Conservation (phyloP, 2,797 vertebrate genomes). For the Nothura maculosa region DNA sequence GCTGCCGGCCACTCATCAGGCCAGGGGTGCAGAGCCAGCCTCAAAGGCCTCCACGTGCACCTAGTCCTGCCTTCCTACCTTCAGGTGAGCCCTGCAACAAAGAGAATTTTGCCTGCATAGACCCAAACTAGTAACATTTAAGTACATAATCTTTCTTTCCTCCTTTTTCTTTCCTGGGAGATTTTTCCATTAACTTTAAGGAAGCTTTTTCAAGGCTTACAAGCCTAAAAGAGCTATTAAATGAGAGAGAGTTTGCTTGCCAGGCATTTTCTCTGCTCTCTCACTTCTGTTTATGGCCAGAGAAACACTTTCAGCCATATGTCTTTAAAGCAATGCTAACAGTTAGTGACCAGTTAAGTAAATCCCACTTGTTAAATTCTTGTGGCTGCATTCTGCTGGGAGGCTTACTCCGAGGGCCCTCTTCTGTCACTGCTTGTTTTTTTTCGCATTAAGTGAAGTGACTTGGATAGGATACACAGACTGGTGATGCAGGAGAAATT, state of each 20-base stretch:
- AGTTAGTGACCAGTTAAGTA: slow-evolving; percentile 66
- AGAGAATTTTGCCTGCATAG: slow-evolving; percentile 58
- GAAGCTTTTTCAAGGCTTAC: slow-evolving; percentile 68
- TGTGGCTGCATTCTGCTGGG: slow-evolving; percentile 46
- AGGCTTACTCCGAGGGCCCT: slow-evolving; percentile 36
- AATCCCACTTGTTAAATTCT: slow-evolving; percentile 58
- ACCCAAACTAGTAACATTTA: slow-evolving; percentile 62
- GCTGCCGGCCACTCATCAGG: not conserved
- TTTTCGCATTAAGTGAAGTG: slow-evolving; percentile 35
- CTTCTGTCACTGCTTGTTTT: slow-evolving; percentile 32
- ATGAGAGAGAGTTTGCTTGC: slow-evolving; percentile 53
- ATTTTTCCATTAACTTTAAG: slow-evolving; percentile 81
- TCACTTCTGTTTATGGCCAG: slow-evolving; percentile 38
- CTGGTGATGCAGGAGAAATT: slow-evolving; percentile 23
- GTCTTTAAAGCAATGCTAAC: slow-evolving; percentile 62
- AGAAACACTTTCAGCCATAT: slow-evolving; percentile 59
- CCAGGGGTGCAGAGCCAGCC: slow-evolving; percentile 29
- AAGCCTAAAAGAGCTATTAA: slow-evolving; percentile 64
- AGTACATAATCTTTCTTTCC: slow-evolving; percentile 35
- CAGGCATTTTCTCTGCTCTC: slow-evolving; percentile 61
- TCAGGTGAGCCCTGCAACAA: slow-evolving; percentile 40
- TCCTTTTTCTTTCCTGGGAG: slow-evolving; percentile 4
- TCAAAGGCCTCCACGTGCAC: slow-evolving; percentile 24
- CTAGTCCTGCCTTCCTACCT: slow-evolving; percentile 36
- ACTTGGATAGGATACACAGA: slow-evolving; percentile 29